Base-by-base conservation (phyloP, 2,888 invertebrate species). In the Odontothrips loti region DNA sequence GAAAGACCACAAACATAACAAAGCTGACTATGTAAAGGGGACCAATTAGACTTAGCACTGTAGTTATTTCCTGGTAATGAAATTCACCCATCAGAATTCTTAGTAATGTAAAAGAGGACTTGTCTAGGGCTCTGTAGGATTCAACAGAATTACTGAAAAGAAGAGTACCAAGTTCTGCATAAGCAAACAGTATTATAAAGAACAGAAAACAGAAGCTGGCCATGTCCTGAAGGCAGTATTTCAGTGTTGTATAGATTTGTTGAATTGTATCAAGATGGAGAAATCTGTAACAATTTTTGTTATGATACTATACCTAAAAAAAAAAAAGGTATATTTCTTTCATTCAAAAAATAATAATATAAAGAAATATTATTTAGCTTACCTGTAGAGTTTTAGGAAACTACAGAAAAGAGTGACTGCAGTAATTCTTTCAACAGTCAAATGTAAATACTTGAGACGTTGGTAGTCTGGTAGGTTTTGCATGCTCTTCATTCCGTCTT, bases 71-170 rank as follows among this genome's bases (percentile, higher is more conserved):
- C 23, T 75, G 68, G 9, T 75, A 75, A 75, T 75, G 68, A 27
- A 75, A 75, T 75, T 75, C 68, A 10, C 68, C 68, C 68, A 75
- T 75, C 68, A 75, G n/a, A 27, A 75, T 75, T 27, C 68, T 23
- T 27, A 75, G 68, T 12, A 75, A 75, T 12, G 68, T 75, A 27
- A 75, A 75, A 11, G 27, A 75, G 12, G 68, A 75, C 27, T 75
- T 27, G 9, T 75, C 68, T 10, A 75, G n/a, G 12, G 23, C 23
- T 75, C 68, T 75, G 27, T 75, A 75, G 23, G 68, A 75, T 75
- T 75, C 68, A 27, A 12, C 68, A 75, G 12, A 75, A 27, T 27
- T 75, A 12, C 68, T 27, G 23, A 75, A 75, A 12, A 75, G 68
- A 27, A 75, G 68, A 8, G 68, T 75, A 12, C 68, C 68, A 23